Evolutionary conservation across 2,797 vertebrate species (phyloP), one percentile per base, ranked within the genome.

Genomic region (Neomorphus geoffroyi): DNA sequence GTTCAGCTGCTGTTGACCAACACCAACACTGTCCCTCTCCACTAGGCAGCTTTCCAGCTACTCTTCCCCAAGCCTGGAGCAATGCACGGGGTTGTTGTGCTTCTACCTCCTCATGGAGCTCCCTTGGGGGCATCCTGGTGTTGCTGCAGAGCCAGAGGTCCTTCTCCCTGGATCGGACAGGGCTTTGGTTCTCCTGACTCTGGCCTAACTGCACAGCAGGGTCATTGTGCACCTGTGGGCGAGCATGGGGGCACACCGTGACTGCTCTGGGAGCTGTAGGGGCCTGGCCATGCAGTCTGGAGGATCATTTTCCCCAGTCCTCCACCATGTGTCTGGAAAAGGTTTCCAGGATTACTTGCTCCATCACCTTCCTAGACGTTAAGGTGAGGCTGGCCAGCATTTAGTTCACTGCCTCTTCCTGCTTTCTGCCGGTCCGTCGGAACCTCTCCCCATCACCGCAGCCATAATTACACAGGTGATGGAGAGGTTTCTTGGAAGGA

Each of bases 201-300:
- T 41, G 24, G 45, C 13, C 30, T 35, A 27, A 10, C 48, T 57
- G 32, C 50, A 51, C 23, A 71, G 79, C 64, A 57, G 35, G 35
- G 43, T 22, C 50, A 33, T 72, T 0, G 0, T 48, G 54, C 30
- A 39, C 45, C 0, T 0, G 24, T 39, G 24, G 17, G n/a, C 39
- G 37, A 65, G 15, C 39, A 35, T 1, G 1, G 22, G 27, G 24
- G 9, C 14, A 5, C 0, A 1, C 12, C 28, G 33, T 26, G 11
- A 30, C 23, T 0, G 1, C 18, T 37, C 23, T n/a, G 50, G 27
- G 18, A 64, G 22, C 35, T 50, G 26, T 21, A 39, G 37, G 23
- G 23, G 56, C 14, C 33, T 0, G 0, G 53, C 41, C 33, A 7
- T 41, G 41, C 54, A 54, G 56, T 26, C 32, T 50, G 19, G 45